Evolutionary conservation across 2,113 vertebrate genomes (phyloP), one percentile per base, ranked within the genome.

Genomic region (Lophura nycthemera): DNA sequence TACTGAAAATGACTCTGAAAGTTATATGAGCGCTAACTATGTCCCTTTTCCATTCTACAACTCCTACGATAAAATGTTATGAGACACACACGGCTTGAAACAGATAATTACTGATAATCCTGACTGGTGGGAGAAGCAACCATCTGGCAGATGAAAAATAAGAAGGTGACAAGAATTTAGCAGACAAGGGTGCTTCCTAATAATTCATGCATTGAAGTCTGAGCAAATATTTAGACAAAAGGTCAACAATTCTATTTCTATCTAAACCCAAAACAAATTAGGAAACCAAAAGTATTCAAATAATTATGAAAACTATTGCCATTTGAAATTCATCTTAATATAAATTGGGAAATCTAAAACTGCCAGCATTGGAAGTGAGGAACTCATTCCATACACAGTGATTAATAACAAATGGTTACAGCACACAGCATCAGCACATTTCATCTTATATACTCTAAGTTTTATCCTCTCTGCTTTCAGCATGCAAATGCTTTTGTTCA

Each of bases 91-190:
- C 42, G n/a, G 78, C 67, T 89, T 85, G 72, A 47, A 94, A 93
- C 75, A 92, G 61, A 88, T 91, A 87, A 85, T 87, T 93, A 80
- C 89, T 93, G 89, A 92, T 96, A 94, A 91, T 91, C 75, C 84
- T 83, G 85, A 89, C 91, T 94, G 38, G 92, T 96, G 89, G 84
- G 83, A 93, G 87, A 88, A 95, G 81, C 64, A 89, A 67, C 89
- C 94, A 95, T 95, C 89, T 95, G 95, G 74, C 89, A 95, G 85
- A 83, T 80, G 64, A 75, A 93, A 94, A 94, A 80, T 30, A 89
- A 74, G 81, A 84, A 85, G 67, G 67, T 80, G 89, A 79, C 78
- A 95, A 95, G 84, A 93, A 89, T 86, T 94, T 52, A 83, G 59
- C 75, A 83, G 56, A 86, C 59, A 20, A 22, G 47, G 59, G 47